Evolutionary conservation across 2,113 vertebrate genomes (phyloP).

Genomic region (Odocoileus virginianus): DNA sequence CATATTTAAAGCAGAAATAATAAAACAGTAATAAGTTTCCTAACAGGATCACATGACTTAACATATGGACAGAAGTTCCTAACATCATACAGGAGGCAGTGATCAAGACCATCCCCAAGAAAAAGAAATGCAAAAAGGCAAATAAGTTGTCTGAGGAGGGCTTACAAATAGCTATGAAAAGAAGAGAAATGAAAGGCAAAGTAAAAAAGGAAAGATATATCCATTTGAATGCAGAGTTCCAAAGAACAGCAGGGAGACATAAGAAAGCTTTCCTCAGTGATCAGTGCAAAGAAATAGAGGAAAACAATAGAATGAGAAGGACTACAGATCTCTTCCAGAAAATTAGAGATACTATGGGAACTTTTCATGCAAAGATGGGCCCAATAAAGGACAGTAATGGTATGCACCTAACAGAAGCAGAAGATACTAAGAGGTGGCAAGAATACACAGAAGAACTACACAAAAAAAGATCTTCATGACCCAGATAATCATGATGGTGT

Average conservation of each 20-base stretch:
- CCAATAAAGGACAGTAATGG: background rate
- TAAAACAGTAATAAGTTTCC: background rate
- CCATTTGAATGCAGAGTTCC: background rate
- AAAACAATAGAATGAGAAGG: background rate
- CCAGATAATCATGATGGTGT: background rate
- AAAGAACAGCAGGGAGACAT: background rate
- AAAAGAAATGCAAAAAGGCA: background rate
- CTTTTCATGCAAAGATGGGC: background rate
- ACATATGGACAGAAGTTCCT: background rate
- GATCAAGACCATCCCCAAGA: background rate
- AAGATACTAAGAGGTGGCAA: background rate
- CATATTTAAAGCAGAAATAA: background rate
- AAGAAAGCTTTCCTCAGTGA: background rate
- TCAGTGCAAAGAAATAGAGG: background rate
- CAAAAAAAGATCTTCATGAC: background rate
- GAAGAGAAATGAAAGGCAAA: background rate
- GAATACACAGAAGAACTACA: background rate
- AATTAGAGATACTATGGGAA: background rate
- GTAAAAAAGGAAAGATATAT: background rate
- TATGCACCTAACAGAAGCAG: background rate
- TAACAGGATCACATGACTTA: background rate
- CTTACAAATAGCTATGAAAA: background rate
- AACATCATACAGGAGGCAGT: background rate
- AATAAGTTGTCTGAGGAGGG: background rate
- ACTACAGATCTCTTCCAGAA: background rate